phyloP scores from a whole-genome alignment of 2,888 invertebrate genomes.

The Gymnocheta viridis region DNA sequence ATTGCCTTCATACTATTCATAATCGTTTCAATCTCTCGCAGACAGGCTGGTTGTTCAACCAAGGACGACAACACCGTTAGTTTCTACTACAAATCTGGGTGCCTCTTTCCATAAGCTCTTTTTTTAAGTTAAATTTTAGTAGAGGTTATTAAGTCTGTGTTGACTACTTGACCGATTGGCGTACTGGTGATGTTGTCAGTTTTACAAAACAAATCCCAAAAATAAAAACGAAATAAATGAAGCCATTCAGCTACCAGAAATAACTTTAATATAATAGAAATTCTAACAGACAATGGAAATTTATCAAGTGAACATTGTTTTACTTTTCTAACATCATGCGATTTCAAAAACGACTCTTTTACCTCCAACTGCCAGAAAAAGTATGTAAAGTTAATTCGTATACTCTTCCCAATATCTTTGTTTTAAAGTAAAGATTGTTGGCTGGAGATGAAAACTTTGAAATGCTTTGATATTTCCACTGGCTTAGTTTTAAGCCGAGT shows the following conservation, averaged over 20 bases:
- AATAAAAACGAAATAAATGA: constrained; percentile 8
- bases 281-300: constrained; percentile 57
- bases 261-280: constrained; percentile 38
- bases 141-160: constrained; percentile 61
- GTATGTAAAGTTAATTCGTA: background rate
- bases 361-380: background rate
- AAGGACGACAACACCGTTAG: constrained; percentile 57
- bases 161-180: constrained; percentile 67
- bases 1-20: constrained; percentile 58
- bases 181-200: constrained; percentile 62
- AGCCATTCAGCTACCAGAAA: constrained; percentile 42
- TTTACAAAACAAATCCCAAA: constrained; percentile 28
- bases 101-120: background rate
- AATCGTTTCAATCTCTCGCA: constrained; percentile 67
- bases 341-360: background rate
- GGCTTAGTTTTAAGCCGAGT: constrained; percentile 43
- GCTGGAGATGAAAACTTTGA: constrained; percentile 49
- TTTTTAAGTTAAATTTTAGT: constrained; percentile 44
- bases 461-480: constrained; percentile 60
- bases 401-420: background rate
- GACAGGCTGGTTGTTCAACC: constrained; percentile 67
- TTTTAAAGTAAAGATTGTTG: constrained; percentile 32
- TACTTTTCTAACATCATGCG: constrained; percentile 17
- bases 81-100: constrained; percentile 38
- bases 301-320: constrained; percentile 54